Conservation (phyloP, 2,797 vertebrate genomes). For the Eremophila alpestris region DNA sequence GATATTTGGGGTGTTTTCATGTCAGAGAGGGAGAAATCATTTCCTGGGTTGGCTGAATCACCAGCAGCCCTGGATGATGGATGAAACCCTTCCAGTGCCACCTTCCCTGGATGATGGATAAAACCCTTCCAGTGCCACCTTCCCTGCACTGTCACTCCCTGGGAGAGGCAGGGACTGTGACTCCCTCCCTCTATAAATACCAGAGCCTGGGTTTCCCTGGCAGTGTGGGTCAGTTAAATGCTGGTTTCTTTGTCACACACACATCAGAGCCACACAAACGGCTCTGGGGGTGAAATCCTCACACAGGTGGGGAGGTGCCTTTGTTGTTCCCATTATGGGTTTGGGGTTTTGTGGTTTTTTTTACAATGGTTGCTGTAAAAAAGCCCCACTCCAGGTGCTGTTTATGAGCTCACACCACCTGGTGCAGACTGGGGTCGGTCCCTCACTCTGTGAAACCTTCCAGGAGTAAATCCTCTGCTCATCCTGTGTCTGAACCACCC, state of each 20-base stretch:
- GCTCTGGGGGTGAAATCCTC: background rate
- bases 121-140: background rate
- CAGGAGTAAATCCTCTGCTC: background rate
- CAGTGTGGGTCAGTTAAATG: background rate
- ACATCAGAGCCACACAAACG: background rate
- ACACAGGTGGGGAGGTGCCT: background rate
- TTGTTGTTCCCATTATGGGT: background rate
- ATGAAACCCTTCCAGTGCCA: background rate
- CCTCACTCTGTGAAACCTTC: background rate
- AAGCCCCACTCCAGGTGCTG: background rate
- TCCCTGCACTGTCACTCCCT: rapidly evolving
- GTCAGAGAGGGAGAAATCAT: background rate
- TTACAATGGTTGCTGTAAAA: background rate
- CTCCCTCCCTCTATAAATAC: background rate
- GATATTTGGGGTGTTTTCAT: background rate
- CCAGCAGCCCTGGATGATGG: too few relatives aligned
- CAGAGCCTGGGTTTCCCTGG: background rate
- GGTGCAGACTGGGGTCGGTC: background rate
- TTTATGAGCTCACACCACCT: background rate
- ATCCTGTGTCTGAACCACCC: too few relatives aligned
- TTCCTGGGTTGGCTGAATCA: background rate
- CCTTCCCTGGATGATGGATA: background rate
- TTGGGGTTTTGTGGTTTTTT: too few relatives aligned
- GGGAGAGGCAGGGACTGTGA: background rate
- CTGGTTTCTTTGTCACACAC: background rate